phyloP scores from a whole-genome alignment of 2,888 invertebrate genomes.

The Pheosia gnoma region DNA sequence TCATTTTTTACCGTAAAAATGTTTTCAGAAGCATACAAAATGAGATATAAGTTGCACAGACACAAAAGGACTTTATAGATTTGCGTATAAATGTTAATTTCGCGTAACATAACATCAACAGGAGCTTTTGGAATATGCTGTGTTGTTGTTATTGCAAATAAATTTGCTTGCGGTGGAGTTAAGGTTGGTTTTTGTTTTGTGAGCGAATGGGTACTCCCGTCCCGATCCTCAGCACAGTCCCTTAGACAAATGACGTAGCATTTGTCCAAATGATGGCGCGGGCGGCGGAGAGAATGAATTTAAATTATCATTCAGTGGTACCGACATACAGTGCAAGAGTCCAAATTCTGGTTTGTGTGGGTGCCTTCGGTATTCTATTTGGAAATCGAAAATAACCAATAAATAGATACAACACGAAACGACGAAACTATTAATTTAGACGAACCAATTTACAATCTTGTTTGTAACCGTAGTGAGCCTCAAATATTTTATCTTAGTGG shows the following conservation, averaged over 20 bases:
- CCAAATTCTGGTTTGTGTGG: constrained; percentile 70
- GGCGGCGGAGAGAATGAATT: constrained; percentile 85
- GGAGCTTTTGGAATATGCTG: constrained; percentile 76
- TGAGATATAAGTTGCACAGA: constrained; percentile 58
- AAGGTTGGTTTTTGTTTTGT: constrained; percentile 53
- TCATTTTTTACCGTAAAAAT: constrained; percentile 70
- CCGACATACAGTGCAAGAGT: constrained; percentile 75
- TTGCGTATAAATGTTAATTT: constrained; percentile 56
- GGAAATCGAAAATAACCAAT: constrained; percentile 30
- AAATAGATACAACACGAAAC: not conserved
- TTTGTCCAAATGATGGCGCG: constrained; percentile 86
- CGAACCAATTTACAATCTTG: not conserved
- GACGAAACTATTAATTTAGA: not conserved
- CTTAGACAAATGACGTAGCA: constrained; percentile 83
- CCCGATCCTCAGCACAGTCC: constrained; percentile 64
- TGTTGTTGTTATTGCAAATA: constrained; percentile 45
- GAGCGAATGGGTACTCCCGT: constrained; percentile 44
- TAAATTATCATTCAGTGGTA: constrained; percentile 85
- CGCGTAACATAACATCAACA: constrained; percentile 54
- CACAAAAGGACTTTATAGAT: constrained; percentile 58
- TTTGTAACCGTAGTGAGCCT: not conserved
- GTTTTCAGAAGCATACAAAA: constrained; percentile 77
- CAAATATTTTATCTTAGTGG: not conserved
- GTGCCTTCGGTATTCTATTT: constrained; percentile 39
- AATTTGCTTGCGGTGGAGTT: constrained; percentile 36